Conservation (phyloP, 2,797 vertebrate genomes). For the Tenualosa ilisha region DNA sequence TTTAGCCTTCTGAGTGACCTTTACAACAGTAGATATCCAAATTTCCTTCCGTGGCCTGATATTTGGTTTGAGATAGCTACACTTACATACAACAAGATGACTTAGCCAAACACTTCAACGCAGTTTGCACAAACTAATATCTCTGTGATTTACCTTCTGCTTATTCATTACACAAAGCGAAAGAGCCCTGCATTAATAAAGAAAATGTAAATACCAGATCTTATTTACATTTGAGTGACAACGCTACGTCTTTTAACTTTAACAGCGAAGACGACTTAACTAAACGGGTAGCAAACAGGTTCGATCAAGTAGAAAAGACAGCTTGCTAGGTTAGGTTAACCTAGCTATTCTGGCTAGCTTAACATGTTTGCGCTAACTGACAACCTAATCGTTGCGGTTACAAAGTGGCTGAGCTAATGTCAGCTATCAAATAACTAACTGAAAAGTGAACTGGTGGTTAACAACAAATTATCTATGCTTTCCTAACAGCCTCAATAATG, state of each 20-base stretch:
- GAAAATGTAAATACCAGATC: background rate
- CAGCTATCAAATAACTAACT: background rate
- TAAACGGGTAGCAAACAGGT: too few species aligned
- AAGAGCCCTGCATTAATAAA: background rate
- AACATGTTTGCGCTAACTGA: conserved; percentile 4
- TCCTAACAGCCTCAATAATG: background rate
- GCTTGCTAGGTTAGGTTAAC: conserved; percentile 18
- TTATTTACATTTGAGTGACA: background rate
- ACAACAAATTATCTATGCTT: background rate
- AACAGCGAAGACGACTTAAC: background rate
- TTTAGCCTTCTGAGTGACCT: background rate
- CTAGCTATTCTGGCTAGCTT: conserved; percentile 18
- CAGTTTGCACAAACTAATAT: background rate
- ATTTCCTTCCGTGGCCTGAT: background rate
- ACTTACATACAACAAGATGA: background rate
- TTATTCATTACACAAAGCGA: background rate
- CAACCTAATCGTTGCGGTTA: conserved; percentile 28
- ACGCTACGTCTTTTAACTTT: background rate
- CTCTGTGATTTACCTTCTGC: background rate
- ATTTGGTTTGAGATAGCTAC: background rate
- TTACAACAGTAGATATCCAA: background rate
- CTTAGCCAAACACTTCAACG: background rate
- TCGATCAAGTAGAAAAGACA: background rate
- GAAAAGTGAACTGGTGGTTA: background rate
- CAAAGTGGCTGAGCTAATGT: conserved; percentile 38